Conservation (phyloP, 1,140 invertebrate genomes). For the Brachionus rotundiformis region DNA sequence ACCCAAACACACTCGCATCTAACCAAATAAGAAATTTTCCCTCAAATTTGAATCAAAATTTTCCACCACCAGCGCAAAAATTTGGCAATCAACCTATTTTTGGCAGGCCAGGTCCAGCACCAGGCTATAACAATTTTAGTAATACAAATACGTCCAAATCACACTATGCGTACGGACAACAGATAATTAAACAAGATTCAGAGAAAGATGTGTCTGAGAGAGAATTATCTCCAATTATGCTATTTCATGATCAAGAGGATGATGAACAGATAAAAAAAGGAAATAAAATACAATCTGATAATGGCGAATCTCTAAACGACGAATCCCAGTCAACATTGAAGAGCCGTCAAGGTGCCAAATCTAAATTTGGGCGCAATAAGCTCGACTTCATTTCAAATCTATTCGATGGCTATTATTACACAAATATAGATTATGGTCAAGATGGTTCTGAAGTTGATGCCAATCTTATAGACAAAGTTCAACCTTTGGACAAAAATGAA, state of each 20-base stretch:
- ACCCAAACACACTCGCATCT: not conserved
- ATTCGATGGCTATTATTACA: constrained; percentile 45
- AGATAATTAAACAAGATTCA: not conserved
- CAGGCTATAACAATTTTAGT: not conserved
- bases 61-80: not conserved
- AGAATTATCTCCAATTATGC: not conserved
- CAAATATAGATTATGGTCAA: constrained; percentile 21
- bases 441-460: not conserved
- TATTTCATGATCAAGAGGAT: not conserved
- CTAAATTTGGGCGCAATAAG: constrained; percentile 29
- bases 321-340: not conserved
- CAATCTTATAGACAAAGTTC: not conserved
- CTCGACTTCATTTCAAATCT: constrained; percentile 35
- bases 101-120: not conserved
- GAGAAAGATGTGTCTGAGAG: not conserved
- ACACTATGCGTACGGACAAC: not conserved
- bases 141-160: not conserved
- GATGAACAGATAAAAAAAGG: not conserved
- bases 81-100: too few relatives aligned
- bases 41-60: not conserved
- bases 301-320: not conserved
- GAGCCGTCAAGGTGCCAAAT: not conserved
- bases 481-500: not conserved
- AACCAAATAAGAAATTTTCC: not conserved
- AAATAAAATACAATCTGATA: not conserved